Percentiles rank a stretch among this genome's conserved stretches.
Evolutionary conservation across 2,113 vertebrate genomes (phyloP).

Genomic region (Ploceus nigricollis): DNA sequence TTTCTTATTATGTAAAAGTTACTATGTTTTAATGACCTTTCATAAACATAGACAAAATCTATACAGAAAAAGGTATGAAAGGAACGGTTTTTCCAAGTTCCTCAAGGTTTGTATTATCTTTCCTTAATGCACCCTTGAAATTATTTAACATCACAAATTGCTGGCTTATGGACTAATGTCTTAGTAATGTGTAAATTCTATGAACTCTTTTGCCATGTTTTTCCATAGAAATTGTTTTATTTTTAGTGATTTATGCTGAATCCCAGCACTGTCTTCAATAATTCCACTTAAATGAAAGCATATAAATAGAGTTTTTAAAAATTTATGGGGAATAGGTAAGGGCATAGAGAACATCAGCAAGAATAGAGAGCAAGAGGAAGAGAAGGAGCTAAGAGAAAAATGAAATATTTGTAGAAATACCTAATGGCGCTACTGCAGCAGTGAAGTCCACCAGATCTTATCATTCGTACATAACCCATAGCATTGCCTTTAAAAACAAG

Average conservation of each 20-base stretch:
- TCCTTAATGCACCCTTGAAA: background rate
- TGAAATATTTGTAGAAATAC: constrained; percentile 63
- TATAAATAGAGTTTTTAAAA: background rate
- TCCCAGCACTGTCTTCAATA: background rate
- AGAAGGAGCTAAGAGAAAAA: background rate
- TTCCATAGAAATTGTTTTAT: background rate
- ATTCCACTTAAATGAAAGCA: background rate
- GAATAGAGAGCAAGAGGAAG: background rate
- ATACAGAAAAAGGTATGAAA: background rate
- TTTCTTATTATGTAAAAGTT: background rate
- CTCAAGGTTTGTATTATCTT: background rate
- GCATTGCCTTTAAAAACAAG: constrained; percentile 86
- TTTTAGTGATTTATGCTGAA: background rate
- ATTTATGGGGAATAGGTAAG: background rate
- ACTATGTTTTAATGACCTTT: background rate
- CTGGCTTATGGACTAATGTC: background rate
- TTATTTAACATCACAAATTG: background rate
- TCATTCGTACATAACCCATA: constrained; percentile 98
- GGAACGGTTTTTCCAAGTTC: background rate
- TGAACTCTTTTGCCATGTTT: background rate
- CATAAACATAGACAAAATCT: background rate
- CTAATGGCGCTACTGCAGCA: constrained; percentile 98
- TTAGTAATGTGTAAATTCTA: background rate
- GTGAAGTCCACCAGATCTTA: constrained; percentile 95
- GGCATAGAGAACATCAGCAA: background rate